Evolutionary conservation across 2,113 vertebrate species (phyloP), one percentile per base, ranked within the genome.

Genomic region (Albula goreensis): DNA sequence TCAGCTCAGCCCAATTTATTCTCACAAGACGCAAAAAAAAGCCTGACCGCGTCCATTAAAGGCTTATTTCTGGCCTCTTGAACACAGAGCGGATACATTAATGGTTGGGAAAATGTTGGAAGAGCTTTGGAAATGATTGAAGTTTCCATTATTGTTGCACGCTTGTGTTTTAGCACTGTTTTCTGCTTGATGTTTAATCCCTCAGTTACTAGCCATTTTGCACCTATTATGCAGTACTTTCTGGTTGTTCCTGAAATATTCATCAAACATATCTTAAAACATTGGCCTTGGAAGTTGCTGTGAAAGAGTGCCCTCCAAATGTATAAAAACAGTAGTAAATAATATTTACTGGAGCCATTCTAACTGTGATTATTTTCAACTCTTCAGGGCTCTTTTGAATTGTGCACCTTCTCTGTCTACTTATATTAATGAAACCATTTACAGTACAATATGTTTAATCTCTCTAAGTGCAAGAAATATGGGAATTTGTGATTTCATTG

Each of bases 1-100:
- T 22, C 51, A 48, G 51, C 83, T 85, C 74, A 22, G 50, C 51
- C 77, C 78, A 52, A 57, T 78, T 85, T 51, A 82, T 31, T 41
- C 41, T 49, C 53, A 1, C 56, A 66, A 63, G 50, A 51, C 22
- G 51, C 48, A 17, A 83, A 48, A 83, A 48, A 83, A n/a, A 22
- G n/a, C 70, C 15, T 22, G 8, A 31, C 70, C n/a, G 5, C 70
- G 11, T 74, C n/a, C 70, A 74, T 74, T 74, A 74, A 31, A 31
- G 70, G 70, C 70, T 31, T 70, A 31, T 51, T 77, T 74, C n/a
- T 50, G 50, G n/a, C 70, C 83, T 77, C 19, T 25, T 5, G 70
- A 74, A 74, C 70, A 74, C n/a, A 31, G 22, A 74, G n/a, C 70
- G 6, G 22, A 11, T 8, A 8, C 70, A 10, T 25, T 74, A 74